phyloP scores from a whole-genome alignment of 2,888 invertebrate species.

The Platerodrilus igneus region DNA sequence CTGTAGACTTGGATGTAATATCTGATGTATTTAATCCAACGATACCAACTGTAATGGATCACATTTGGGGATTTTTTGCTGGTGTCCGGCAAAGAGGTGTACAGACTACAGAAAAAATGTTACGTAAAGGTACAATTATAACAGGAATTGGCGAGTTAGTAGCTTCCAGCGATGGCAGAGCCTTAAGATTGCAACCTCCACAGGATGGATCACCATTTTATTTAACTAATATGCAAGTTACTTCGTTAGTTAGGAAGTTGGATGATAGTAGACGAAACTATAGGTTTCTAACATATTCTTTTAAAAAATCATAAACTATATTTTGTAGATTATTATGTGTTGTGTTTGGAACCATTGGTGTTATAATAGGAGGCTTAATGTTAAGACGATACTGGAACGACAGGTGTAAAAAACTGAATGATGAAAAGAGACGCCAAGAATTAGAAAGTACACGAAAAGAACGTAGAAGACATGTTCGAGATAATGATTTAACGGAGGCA shows the following conservation, averaged over 20 bases:
- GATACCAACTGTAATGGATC: constrained; percentile 69
- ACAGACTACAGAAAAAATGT: constrained; percentile 83
- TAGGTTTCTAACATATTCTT: constrained; percentile 49
- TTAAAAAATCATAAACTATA: constrained; percentile 4
- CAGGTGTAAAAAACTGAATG: constrained; percentile 54
- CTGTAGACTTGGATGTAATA: constrained; percentile 75
- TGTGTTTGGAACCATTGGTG: constrained; percentile 54
- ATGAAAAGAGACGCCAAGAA: constrained; percentile 55
- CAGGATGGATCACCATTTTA: constrained; percentile 66
- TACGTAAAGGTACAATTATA: constrained; percentile 74
- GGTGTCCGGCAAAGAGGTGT: constrained; percentile 79
- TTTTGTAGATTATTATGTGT: constrained; percentile 50
- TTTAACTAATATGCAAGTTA: constrained; percentile 73
- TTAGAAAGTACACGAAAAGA: constrained; percentile 63
- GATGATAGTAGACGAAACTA: constrained; percentile 66
- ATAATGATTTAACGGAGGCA: constrained; percentile 58
- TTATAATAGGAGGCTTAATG: constrained; percentile 51
- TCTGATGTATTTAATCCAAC: constrained; percentile 79
- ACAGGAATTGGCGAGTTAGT: constrained; percentile 76
- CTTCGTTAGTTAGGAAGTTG: constrained; percentile 67
- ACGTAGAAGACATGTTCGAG: constrained; percentile 61
- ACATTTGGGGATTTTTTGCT: constrained; percentile 80
- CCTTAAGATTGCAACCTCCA: constrained; percentile 69
- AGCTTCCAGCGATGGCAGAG: constrained; percentile 55
- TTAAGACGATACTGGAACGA: constrained; percentile 50